These are phyloP conservation scores for Caradrina kadenii DNA, from an alignment of 2,888 invertebrate genomes.

Conservation along the genomic window DNA sequence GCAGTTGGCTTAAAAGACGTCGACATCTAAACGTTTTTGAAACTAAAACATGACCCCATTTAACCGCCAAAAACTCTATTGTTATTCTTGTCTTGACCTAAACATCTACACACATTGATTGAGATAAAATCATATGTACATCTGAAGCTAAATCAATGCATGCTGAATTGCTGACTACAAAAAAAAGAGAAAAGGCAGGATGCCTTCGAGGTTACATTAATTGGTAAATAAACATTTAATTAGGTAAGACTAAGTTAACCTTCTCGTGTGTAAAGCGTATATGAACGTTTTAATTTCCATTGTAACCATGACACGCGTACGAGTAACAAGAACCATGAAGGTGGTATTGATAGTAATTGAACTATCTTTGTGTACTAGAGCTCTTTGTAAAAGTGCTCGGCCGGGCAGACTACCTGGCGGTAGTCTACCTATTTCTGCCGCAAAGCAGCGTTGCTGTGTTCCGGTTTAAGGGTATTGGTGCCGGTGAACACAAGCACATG, in stretches of 20 bases:
- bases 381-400: too few species aligned
- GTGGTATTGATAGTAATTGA: conserved; percentile 38
- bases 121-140: background rate
- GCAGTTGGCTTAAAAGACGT: too few species aligned
- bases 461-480: too few species aligned
- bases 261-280: conserved; percentile 52
- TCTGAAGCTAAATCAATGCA: background rate
- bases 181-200: conserved; percentile 68
- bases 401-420: too few species aligned
- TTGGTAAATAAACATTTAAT: conserved; percentile 52
- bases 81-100: too few species aligned
- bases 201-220: conserved; percentile 63
- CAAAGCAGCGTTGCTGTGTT: too few species aligned
- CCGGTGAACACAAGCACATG: too few species aligned
- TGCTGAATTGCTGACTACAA: background rate
- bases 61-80: too few species aligned
- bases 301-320: conserved; percentile 60
- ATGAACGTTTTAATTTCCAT: conserved; percentile 54
- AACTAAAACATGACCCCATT: too few species aligned
- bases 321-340: conserved; percentile 31
- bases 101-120: background rate
- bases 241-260: conserved; percentile 57
- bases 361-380: too few species aligned
- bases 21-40: too few species aligned
- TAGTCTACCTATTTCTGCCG: too few species aligned